phyloP scores from a whole-genome alignment of 1,140 invertebrate genomes.

The Fopius arisanus region DNA sequence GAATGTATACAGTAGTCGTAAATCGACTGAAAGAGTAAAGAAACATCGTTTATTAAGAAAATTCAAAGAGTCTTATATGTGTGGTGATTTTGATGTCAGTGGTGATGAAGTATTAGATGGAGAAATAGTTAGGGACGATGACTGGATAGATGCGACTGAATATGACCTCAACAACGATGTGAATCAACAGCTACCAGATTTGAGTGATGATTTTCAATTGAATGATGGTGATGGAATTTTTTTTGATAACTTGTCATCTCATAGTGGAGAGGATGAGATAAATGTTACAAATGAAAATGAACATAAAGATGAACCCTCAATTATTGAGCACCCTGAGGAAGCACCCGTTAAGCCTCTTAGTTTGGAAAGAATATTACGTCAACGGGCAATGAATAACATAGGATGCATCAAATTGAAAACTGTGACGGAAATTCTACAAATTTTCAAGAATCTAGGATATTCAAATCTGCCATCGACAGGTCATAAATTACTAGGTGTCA shows the following conservation, averaged over 20 bases:
- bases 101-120: background rate
- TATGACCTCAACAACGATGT: background rate
- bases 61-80: background rate
- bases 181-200: background rate
- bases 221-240: background rate
- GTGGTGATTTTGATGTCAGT: background rate
- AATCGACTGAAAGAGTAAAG: background rate
- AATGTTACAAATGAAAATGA: too few species aligned
- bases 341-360: background rate
- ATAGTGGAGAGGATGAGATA: too few species aligned
- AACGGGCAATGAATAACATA: background rate
- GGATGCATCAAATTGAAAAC: background rate
- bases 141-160: background rate
- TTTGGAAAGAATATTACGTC: background rate
- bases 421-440: background rate
- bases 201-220: background rate
- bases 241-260: too few species aligned
- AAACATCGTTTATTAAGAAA: background rate
- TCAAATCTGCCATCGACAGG: background rate
- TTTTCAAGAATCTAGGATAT: background rate
- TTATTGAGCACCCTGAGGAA: background rate
- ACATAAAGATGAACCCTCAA: background rate
- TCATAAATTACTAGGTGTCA: background rate
- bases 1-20: background rate
- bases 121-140: background rate